These are phyloP conservation scores for Tauraco hartlaubi DNA, from an alignment of 2,797 vertebrate species.

Conservation along the genomic window DNA sequence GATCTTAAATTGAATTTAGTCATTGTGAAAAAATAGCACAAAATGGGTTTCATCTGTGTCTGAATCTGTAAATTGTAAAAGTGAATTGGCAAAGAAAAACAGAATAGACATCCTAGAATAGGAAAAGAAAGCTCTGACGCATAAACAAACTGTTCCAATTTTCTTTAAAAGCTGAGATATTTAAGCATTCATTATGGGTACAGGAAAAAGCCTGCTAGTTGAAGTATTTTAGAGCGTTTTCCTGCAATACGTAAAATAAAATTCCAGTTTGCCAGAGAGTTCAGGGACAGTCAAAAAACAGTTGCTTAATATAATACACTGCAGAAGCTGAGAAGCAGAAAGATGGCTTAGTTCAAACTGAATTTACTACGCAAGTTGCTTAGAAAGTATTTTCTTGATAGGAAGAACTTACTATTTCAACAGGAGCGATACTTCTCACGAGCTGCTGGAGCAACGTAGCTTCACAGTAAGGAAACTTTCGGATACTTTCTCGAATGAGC, in stretches of 20 bases:
- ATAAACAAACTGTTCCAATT: neutral
- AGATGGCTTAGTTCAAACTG: neutral
- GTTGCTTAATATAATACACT: neutral
- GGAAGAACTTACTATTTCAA: conserved; percentile 92
- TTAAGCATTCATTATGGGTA: neutral
- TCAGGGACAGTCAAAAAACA: neutral
- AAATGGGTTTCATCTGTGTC: neutral
- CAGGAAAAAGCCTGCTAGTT: neutral
- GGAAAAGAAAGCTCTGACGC: neutral
- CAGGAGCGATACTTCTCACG: conserved; percentile 95
- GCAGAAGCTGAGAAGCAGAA: neutral
- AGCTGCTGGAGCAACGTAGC: conserved; percentile 96
- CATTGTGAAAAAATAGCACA: neutral
- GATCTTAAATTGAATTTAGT: neutral
- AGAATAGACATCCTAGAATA: neutral
- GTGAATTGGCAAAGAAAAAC: neutral
- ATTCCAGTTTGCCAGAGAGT: neutral
- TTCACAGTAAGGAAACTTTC: conserved; percentile 96
- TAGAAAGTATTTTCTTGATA: neutral
- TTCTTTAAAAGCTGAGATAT: neutral
- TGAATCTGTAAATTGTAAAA: neutral
- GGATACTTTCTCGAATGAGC: conserved; percentile 93
- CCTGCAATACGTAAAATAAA: neutral
- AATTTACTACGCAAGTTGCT: neutral
- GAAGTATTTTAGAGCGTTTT: neutral